Conservation (phyloP, 2,888 invertebrate species). For the Bombyx huttoni region DNA sequence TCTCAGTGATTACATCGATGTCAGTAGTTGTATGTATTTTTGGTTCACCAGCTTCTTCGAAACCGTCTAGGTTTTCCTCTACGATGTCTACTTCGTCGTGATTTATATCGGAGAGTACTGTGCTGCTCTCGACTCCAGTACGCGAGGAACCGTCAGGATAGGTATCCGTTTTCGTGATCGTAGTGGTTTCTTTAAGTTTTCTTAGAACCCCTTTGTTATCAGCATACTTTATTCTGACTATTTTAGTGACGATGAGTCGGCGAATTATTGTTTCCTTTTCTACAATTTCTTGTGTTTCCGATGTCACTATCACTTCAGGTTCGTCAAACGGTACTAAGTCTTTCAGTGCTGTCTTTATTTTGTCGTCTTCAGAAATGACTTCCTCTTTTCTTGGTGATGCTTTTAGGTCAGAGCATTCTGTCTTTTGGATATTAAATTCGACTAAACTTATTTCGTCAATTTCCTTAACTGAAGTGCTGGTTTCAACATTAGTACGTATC, state of each 20-base stretch:
- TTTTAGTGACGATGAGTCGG: slow-evolving; percentile 9
- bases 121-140: slow-evolving; percentile 20
- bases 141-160: slow-evolving; percentile 21
- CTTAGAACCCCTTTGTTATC: slow-evolving; percentile 13
- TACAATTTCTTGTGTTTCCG: slow-evolving; percentile 11
- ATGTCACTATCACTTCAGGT: not conserved
- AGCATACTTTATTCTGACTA: slow-evolving; percentile 14
- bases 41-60: slow-evolving; percentile 26
- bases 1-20: slow-evolving; percentile 26
- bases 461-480: slow-evolving; percentile 9
- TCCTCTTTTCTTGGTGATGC: not conserved
- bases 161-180: slow-evolving; percentile 17
- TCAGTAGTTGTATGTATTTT: slow-evolving; percentile 27
- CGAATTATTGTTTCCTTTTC: slow-evolving; percentile 8
- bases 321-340: not conserved
- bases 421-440: not conserved
- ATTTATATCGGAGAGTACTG: slow-evolving; percentile 14
- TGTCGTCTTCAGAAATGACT: not conserved
- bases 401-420: no score
- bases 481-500: slow-evolving; percentile 20
- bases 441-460: slow-evolving; percentile 7
- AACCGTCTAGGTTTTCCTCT: slow-evolving; percentile 25
- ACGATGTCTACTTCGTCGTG: slow-evolving; percentile 9
- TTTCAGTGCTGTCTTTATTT: not conserved
- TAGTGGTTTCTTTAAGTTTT: slow-evolving; percentile 19